A percentile compares a stretch with the other conserved stretches of the same genome.
These are phyloP conservation scores for Charanyca ferruginea DNA, from an alignment of 2,888 invertebrate genomes.

Conservation along the genomic window DNA sequence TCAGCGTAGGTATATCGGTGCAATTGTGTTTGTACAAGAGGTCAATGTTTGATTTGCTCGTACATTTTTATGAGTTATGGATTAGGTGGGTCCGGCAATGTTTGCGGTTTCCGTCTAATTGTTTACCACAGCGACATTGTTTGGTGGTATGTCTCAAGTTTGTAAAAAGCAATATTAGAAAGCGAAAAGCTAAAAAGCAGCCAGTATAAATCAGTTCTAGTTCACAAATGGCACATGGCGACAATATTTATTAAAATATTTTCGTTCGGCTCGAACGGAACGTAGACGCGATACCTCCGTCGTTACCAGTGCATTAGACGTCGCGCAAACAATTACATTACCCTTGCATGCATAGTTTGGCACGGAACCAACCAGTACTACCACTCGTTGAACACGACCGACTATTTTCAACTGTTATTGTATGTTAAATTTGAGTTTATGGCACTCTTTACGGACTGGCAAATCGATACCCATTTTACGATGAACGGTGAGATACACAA, in stretches of 20 bases:
- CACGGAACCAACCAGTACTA: constrained; percentile 82
- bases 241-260: constrained; percentile 64
- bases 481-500: constrained; percentile 58
- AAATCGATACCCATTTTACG: constrained; percentile 71
- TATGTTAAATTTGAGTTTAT: constrained; percentile 81
- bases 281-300: constrained; percentile 70
- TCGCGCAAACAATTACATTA: constrained; percentile 84
- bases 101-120: constrained; percentile 80
- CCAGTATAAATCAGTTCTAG: background rate
- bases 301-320: constrained; percentile 81
- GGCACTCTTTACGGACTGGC: constrained; percentile 73
- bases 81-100: constrained; percentile 81
- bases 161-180: background rate
- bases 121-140: constrained; percentile 68
- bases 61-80: constrained; percentile 89
- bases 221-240: constrained; percentile 34
- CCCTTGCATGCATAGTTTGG: constrained; percentile 84
- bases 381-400: constrained; percentile 80
- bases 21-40: constrained; percentile 69
- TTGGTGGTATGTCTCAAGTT: constrained; percentile 10
- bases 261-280: constrained; percentile 61
- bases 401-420: constrained; percentile 84
- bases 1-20: constrained; percentile 45
- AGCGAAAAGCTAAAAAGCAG: no score
- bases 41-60: constrained; percentile 81